Evolutionary conservation across 2,888 invertebrate genomes (phyloP).

Genomic region (Asteroscopus sphinx): DNA sequence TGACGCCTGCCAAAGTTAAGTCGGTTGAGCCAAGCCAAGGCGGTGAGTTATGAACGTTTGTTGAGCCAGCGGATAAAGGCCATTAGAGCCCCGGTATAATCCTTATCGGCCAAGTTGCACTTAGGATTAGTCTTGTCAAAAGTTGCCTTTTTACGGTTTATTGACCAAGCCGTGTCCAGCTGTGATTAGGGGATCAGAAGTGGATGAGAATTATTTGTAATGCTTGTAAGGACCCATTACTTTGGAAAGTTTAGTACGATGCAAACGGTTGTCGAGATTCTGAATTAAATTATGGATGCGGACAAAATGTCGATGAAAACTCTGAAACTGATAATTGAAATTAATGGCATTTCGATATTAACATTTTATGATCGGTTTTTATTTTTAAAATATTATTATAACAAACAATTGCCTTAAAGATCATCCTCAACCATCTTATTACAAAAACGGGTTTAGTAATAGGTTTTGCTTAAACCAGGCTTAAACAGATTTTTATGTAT

Average conservation of each 20-base stretch:
- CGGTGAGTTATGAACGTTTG: conserved; percentile 88
- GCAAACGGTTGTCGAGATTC: conserved; percentile 37
- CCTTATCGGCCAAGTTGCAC: conserved; percentile 89
- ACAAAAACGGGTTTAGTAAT: too few species aligned
- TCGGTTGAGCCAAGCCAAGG: conserved; percentile 87
- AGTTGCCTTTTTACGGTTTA: conserved; percentile 86
- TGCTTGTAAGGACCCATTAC: conserved; percentile 35
- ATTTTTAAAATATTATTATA: too few species aligned
- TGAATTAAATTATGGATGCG: conserved; percentile 25
- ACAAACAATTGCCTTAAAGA: too few species aligned
- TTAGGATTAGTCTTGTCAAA: conserved; percentile 89
- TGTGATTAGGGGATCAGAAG: conserved; percentile 83
- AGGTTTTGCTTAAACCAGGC: too few species aligned
- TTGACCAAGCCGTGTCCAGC: conserved; percentile 81
- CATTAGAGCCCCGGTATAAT: conserved; percentile 87
- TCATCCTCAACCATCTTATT: too few species aligned
- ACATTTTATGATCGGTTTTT: neutral
- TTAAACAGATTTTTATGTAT: too few species aligned
- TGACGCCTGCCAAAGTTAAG: conserved; percentile 90
- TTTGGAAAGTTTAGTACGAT: conserved; percentile 34
- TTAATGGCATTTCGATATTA: neutral
- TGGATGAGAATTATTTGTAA: conserved; percentile 61
- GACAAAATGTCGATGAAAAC: neutral
- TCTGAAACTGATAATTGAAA: neutral
- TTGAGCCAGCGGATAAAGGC: conserved; percentile 87